Evolutionary conservation across 2,797 vertebrate species (phyloP).

Genomic region (Eutrigla gurnardus): DNA sequence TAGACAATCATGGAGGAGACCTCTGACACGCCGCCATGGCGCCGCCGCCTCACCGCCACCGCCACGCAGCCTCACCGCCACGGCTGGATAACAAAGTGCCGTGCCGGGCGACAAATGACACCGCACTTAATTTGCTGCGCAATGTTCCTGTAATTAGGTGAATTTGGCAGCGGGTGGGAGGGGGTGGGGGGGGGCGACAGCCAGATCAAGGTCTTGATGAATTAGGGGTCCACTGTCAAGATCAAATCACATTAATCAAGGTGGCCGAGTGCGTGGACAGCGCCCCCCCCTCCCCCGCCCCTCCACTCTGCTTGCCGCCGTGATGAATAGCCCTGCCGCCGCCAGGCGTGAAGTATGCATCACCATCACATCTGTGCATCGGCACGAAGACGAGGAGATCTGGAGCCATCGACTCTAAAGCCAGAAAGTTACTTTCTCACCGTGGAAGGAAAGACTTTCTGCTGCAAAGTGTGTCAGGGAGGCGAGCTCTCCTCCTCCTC

Average conservation of each 20-base stretch:
- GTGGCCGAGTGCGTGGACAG: conserved; percentile 82
- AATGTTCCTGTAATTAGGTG: conserved; percentile 90
- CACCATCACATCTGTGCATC: conserved; percentile 85
- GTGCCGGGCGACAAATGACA: conserved; percentile 83
- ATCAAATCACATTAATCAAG: conserved; percentile 92
- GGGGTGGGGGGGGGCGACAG: conserved; percentile 80
- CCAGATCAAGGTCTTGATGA: conserved; percentile 90
- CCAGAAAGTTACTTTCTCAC: too few species aligned
- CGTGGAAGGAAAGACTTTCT: too few species aligned
- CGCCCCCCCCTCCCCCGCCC: conserved; percentile 46
- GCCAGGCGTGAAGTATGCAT: conserved; percentile 80
- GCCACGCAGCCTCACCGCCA: conserved; percentile 56
- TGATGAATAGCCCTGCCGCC: conserved; percentile 85
- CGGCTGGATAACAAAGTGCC: conserved; percentile 79
- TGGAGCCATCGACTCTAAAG: conserved; percentile 48
- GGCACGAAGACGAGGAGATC: conserved; percentile 76
- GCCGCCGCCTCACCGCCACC: conserved; percentile 19
- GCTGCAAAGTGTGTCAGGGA: too few species aligned
- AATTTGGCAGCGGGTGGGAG: conserved; percentile 80
- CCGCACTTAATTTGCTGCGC: conserved; percentile 88
- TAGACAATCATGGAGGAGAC: conserved; percentile 84
- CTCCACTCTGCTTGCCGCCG: conserved; percentile 53
- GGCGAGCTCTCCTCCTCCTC: too few species aligned
- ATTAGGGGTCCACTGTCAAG: conserved; percentile 88
- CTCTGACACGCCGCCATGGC: conserved; percentile 82